Base-by-base conservation (phyloP, 2,888 invertebrate species). In the Abrostola tripartita region DNA sequence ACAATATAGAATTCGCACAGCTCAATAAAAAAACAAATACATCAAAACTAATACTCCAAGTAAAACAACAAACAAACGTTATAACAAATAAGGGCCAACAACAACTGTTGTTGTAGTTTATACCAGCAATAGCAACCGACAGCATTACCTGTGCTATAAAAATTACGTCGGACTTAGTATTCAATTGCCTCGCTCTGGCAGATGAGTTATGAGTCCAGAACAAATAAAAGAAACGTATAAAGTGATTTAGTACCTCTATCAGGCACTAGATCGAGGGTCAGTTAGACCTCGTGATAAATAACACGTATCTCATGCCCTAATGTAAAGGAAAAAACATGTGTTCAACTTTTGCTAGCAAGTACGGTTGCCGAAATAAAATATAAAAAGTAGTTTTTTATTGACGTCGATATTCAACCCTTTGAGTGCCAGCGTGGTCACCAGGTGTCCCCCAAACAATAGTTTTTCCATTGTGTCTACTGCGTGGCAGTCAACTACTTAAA, bases 191-290 rank as follows among this genome's bases (percentile, higher is more conserved):
- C 59, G n/a, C 63, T 62, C 71, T 37, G 58, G 64, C 64, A 47
- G 50, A 73, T 78, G 80, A 82, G 68, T 68, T 71, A 82, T 79
- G 76, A 68, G 44, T 54, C 47, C 14, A 68, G 77, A 81, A 84
- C 83, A 82, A 83, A 83, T 82, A 82, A 84, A 84, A 78, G 77
- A 77, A 79, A 71, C 77, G 65, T 78, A 74, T 72, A 65, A 68
- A 72, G 75, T 81, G 83, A 84, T 83, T 81, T 78, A 84, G 68
- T 38, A 50, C 70, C 71, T 64, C 78, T 79, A 83, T 82, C 81
- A 72, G 51, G 62, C 52, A 57, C 74, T 73, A 74, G 73, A 78
- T 80, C 78, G 74, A 62, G 76, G 76, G 76, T 71, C 78, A 71
- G 60, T 59, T 62, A 65, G 70, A 63, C 74, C 77, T 65, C 14